A percentile compares a stretch with the other conserved stretches of the same genome.
phyloP scores from a whole-genome alignment of 2,797 vertebrate species.

The Alfaro cultratus region DNA sequence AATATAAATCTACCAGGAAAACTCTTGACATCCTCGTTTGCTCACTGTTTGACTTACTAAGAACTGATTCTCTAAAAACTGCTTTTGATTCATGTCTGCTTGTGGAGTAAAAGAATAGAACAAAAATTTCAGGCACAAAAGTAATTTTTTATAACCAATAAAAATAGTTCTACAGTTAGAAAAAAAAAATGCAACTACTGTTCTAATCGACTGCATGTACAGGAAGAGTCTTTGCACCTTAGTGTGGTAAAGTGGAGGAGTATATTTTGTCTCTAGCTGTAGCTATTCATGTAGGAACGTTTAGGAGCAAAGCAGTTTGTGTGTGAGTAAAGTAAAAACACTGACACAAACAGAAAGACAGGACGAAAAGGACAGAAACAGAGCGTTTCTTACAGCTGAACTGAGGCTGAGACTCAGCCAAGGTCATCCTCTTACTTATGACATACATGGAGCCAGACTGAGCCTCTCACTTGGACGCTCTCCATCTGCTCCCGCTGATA shows the following conservation, averaged over 20 bases:
- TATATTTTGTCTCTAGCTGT: conserved; percentile 64
- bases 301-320: conserved; percentile 47
- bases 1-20: conserved; percentile 48
- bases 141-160: conserved; percentile 22
- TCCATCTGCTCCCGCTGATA: conserved; percentile 76
- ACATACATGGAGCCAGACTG: conserved; percentile 77
- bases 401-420: conserved; percentile 57
- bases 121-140: conserved; percentile 20
- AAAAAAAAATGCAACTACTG: no score
- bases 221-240: conserved; percentile 27
- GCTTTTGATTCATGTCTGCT: conserved; percentile 46
- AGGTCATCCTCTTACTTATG: conserved; percentile 76
- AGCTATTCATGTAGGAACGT: conserved; percentile 52
- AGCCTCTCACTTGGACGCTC: conserved; percentile 71
- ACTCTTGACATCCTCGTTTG: conserved; percentile 50
- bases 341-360: conserved; percentile 20
- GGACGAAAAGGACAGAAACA: conserved; percentile 31
- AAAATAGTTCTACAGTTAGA: conserved; percentile 14
- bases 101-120: not conserved
- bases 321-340: conserved; percentile 12
- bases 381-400: conserved; percentile 49
- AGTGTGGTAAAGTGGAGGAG: conserved; percentile 40
- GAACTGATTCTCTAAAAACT: conserved; percentile 40
- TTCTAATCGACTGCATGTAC: conserved; percentile 38
- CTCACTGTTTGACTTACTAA: conserved; percentile 27